Evolutionary conservation across 2,888 invertebrate species (phyloP), one percentile per base, ranked within the genome.

Genomic region (Drosophila planitibia): DNA sequence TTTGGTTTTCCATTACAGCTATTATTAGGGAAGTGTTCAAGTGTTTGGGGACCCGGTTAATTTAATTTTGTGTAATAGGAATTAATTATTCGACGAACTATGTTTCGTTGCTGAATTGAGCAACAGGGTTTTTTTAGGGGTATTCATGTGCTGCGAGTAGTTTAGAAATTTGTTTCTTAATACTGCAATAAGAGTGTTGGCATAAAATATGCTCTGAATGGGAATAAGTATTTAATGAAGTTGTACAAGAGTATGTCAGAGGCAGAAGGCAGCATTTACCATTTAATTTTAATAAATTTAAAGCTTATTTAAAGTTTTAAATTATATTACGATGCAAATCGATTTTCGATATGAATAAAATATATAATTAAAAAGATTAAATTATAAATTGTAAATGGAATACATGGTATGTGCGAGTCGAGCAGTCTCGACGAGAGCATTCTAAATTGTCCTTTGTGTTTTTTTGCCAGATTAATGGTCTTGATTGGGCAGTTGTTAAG

Each of bases 31-130:
- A 28, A 25, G 6, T 25, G 25, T 22, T 33, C 30, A 10, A 35
- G 25, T 16, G 25, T 9, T 12, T 30, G 54, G 57, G n/a, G 2
- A n/a, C 22, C 55, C 44, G 39, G 12, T 22, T 44, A 47, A 53
- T 52, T 63, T 58, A 5, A 35, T 35, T 58, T 52, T 32, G 57
- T 55, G 55, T 62, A 61, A 64, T 63, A 66, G 47, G 66, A 80
- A 78, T 78, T 80, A 82, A 82, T 82, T 82, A 71, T 37, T 54
- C 35, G 64, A 53, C 33, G 7, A 32, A 37, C 32, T 14, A 19
- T 51, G 28, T 51, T 39, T 39, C 5, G 4, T 32, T 51, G 28
- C 16, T n/a, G 19, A 39, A 32, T 51, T n/a, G 1, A 25, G 12
- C n/a, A 37, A 9, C 12, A 10, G 12, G 22, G 22, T 25, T 1